These are phyloP conservation scores for Calephelis virginiensis DNA, from an alignment of 1,140 invertebrate genomes.

Conservation along the genomic window DNA sequence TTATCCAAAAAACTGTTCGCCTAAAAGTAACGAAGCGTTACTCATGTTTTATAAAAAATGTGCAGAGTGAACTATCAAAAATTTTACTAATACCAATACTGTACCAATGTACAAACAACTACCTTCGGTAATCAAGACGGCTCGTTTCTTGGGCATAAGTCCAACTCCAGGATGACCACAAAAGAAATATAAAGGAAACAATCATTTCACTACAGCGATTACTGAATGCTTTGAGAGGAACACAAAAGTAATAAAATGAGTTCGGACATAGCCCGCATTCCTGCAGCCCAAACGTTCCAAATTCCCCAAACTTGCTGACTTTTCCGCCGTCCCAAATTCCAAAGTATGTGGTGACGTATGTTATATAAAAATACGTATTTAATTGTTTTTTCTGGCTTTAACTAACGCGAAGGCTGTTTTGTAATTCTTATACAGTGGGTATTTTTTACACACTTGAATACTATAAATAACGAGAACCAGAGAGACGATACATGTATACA, in stretches of 20 bases:
- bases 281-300: constrained; percentile 9
- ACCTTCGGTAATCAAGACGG: too few species aligned
- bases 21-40: too few species aligned
- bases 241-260: constrained; percentile 17
- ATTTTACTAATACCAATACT: too few species aligned
- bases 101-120: too few species aligned
- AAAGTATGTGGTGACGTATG: not conserved
- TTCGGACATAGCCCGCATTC: constrained; percentile 11
- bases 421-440: not conserved
- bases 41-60: too few species aligned
- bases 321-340: constrained; percentile 11
- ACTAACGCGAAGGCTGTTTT: not conserved
- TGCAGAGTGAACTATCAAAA: too few species aligned
- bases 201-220: constrained; percentile 16
- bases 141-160: too few species aligned
- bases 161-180: not conserved
- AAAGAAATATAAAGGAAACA: constrained; percentile 19
- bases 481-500: too few species aligned
- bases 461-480: too few species aligned
- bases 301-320: constrained; percentile 16
- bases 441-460: too few species aligned
- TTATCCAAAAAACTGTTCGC: too few species aligned
- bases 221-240: constrained; percentile 17
- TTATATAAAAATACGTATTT: constrained; percentile 9
- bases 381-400: not conserved